phyloP scores from a whole-genome alignment of 1,140 invertebrate genomes.

The Drosophila tropicalis region DNA sequence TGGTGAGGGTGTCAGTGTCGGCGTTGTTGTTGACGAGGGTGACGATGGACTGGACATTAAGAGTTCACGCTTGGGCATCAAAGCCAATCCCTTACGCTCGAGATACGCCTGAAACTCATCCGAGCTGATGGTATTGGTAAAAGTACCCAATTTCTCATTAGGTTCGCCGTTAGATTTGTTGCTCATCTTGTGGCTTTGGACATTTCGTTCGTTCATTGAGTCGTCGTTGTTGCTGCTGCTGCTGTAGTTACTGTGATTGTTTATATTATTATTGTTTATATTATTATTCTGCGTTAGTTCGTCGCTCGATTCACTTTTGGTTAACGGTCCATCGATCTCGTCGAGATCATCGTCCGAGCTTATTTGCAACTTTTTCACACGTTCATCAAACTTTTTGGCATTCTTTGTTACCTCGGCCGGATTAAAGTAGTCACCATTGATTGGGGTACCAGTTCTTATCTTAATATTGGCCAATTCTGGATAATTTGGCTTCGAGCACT shows the following conservation, averaged over 20 bases:
- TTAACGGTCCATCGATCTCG: conserved; percentile 75
- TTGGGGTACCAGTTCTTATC: conserved; percentile 68
- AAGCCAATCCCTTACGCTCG: conserved; percentile 69
- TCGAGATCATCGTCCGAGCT: conserved; percentile 80
- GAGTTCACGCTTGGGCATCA: conserved; percentile 61
- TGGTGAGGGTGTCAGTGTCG: conserved; percentile 13
- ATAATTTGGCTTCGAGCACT: conserved; percentile 80
- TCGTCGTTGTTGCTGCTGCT: neutral
- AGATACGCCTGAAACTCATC: conserved; percentile 80
- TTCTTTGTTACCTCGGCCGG: conserved; percentile 77
- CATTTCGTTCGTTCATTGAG: conserved; percentile 3
- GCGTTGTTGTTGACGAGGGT: neutral
- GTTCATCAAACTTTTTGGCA: conserved; percentile 80
- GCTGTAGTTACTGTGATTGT: neutral
- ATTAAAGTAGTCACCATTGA: conserved; percentile 59
- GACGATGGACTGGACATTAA: conserved; percentile 22
- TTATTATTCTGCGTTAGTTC: conserved; percentile 43
- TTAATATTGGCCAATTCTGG: conserved; percentile 81
- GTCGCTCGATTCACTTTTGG: conserved; percentile 77
- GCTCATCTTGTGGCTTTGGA: neutral
- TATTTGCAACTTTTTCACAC: conserved; percentile 79
- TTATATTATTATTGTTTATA: neutral
- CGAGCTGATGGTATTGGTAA: conserved; percentile 80
- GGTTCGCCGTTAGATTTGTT: neutral
- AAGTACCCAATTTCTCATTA: conserved; percentile 43